Evolutionary conservation across 2,113 vertebrate genomes (phyloP).

Genomic region (Myrmecophaga tridactyla): DNA sequence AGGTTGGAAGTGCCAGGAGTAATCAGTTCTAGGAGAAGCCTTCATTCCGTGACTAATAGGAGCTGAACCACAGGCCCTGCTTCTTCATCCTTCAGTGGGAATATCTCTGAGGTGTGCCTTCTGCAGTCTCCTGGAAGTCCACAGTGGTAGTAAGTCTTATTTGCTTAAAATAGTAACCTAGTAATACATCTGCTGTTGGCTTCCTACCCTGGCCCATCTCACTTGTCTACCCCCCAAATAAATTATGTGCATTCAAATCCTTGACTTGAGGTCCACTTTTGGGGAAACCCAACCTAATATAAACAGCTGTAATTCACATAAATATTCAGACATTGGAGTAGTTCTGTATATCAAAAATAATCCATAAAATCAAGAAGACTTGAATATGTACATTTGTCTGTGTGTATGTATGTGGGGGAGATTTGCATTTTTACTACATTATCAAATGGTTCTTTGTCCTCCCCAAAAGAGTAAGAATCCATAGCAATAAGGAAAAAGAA

Average conservation of each 20-base stretch:
- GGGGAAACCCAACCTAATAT: background rate
- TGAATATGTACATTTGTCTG: background rate
- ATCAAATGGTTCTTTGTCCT: background rate
- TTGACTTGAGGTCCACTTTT: constrained; percentile 21
- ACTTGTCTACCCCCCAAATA: background rate
- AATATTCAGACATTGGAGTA: background rate
- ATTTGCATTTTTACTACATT: background rate
- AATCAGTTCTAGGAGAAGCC: background rate
- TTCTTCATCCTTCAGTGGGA: background rate
- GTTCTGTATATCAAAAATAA: background rate
- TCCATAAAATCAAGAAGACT: background rate
- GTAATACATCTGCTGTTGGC: background rate
- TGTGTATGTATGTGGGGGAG: no score
- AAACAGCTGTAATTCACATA: background rate
- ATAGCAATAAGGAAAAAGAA: constrained; percentile 28
- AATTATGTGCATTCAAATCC: background rate
- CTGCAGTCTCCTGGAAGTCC: background rate
- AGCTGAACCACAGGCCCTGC: background rate
- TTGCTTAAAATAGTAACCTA: background rate
- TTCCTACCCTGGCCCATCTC: background rate
- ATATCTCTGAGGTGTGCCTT: background rate
- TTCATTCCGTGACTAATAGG: background rate
- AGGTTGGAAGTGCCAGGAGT: background rate
- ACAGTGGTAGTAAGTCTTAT: background rate
- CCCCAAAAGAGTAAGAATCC: background rate